A percentile compares a stretch with the other conserved stretches of the same genome.
These are phyloP conservation scores for Scaptomyza montana DNA, from an alignment of 1,140 invertebrate species.

Conservation along the genomic window DNA sequence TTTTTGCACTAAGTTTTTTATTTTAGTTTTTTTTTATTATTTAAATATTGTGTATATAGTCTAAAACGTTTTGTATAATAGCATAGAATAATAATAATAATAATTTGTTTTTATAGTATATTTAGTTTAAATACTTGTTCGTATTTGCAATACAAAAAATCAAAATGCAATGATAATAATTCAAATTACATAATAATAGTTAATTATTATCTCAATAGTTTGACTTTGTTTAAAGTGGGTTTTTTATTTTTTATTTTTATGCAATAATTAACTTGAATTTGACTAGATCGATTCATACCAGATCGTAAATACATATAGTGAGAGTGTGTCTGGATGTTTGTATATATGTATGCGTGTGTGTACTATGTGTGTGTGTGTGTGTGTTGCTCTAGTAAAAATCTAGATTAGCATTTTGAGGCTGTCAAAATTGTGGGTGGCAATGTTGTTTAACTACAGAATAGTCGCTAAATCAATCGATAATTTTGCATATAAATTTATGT, in stretches of 20 bases:
- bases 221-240: conserved; percentile 63
- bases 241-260: conserved; percentile 57
- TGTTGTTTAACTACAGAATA: conserved; percentile 66
- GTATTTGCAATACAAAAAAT: conserved; percentile 79
- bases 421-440: conserved; percentile 40
- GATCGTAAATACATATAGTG: conserved; percentile 76
- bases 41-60: conserved; percentile 70
- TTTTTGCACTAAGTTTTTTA: conserved; percentile 68
- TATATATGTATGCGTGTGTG: conserved; percentile 19
- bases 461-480: conserved; percentile 72
- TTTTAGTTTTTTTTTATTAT: conserved; percentile 43
- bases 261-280: conserved; percentile 82
- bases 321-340: conserved; percentile 10
- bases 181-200: conserved; percentile 61
- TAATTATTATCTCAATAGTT: conserved; percentile 80
- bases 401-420: conserved; percentile 73
- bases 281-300: conserved; percentile 77
- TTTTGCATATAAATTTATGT: conserved; percentile 64
- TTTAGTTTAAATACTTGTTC: conserved; percentile 70
- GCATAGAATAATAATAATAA: conserved; percentile 73
- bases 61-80: conserved; percentile 76
- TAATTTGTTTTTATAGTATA: conserved; percentile 50
- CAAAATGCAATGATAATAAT: conserved; percentile 62
- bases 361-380: conserved; percentile 44
- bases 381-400: conserved; percentile 66